phyloP scores from a whole-genome alignment of 2,888 invertebrate species.

The Psylliodes chrysocephalus region DNA sequence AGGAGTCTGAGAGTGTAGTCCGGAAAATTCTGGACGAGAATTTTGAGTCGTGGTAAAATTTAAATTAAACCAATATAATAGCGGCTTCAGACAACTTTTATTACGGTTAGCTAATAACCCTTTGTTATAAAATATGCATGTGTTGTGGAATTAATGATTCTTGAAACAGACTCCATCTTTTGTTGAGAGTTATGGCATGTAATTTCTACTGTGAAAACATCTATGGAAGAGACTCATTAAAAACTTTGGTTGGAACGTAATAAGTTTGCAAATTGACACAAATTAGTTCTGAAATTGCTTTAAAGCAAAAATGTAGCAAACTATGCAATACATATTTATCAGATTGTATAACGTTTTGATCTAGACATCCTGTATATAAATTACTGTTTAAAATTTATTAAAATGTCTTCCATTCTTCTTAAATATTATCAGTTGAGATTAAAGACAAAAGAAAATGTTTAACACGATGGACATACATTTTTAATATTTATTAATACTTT shows the following conservation, averaged over 20 bases:
- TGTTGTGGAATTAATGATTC: conserved; percentile 16
- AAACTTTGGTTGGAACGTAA: background rate
- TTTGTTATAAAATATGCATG: conserved; percentile 13
- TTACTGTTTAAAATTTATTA: too few relatives aligned
- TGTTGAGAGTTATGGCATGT: conserved; percentile 5
- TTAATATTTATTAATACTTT: too few relatives aligned
- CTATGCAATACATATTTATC: too few relatives aligned
- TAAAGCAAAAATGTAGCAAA: too few relatives aligned
- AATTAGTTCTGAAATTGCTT: too few relatives aligned
- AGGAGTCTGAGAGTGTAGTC: background rate
- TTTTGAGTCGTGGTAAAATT: conserved; percentile 3
- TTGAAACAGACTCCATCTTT: conserved; percentile 3
- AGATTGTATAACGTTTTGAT: too few relatives aligned
- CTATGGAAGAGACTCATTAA: background rate
- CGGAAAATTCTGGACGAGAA: conserved; percentile 1
- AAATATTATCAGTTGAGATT: too few relatives aligned
- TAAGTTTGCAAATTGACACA: too few relatives aligned
- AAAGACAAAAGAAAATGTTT: too few relatives aligned
- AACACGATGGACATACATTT: too few relatives aligned
- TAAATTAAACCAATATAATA: conserved; percentile 16
- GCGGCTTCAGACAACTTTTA: conserved; percentile 17
- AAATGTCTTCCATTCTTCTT: too few relatives aligned
- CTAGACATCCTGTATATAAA: too few relatives aligned
- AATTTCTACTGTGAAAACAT: background rate
- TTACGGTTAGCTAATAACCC: conserved; percentile 15